Conservation (phyloP, 2,113 vertebrate genomes). For the Dolichotis patagonum region DNA sequence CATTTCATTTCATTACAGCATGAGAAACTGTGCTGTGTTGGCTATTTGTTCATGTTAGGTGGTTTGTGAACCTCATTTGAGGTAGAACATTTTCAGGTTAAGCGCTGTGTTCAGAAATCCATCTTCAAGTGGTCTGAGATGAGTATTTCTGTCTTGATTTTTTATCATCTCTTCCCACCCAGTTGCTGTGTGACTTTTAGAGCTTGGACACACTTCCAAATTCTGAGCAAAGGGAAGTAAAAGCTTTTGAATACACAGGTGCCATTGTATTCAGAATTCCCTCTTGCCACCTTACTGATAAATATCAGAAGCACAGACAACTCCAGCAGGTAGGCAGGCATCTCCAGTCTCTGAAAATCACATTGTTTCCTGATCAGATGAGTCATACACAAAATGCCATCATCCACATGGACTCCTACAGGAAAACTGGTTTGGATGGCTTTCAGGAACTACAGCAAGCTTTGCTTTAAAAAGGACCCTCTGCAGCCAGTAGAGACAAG, state of each 20-base stretch:
- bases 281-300: neutral
- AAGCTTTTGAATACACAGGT: conserved; percentile 63
- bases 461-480: conserved; percentile 20
- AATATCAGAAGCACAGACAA: neutral
- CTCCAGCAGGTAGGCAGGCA: neutral
- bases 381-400: conserved; percentile 31
- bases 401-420: conserved; percentile 47
- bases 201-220: conserved; percentile 38
- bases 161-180: conserved; percentile 68
- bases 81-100: conserved; percentile 34
- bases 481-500: neutral
- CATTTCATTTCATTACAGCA: neutral
- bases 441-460: conserved; percentile 1
- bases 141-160: conserved; percentile 4
- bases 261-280: neutral
- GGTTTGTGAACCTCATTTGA: neutral
- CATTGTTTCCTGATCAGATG: conserved; percentile 40
- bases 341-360: conserved; percentile 41
- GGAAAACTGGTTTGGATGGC: conserved; percentile 18
- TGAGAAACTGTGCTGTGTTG: neutral
- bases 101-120: conserved; percentile 48
- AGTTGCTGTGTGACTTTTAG: conserved; percentile 69
- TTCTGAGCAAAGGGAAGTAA: conserved; percentile 20
- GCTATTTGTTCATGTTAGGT: neutral
- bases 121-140: conserved; percentile 56